A percentile compares a stretch with the other conserved stretches of the same genome.
Evolutionary conservation across 2,113 vertebrate genomes (phyloP).

Genomic region (Vireo altiloquus): DNA sequence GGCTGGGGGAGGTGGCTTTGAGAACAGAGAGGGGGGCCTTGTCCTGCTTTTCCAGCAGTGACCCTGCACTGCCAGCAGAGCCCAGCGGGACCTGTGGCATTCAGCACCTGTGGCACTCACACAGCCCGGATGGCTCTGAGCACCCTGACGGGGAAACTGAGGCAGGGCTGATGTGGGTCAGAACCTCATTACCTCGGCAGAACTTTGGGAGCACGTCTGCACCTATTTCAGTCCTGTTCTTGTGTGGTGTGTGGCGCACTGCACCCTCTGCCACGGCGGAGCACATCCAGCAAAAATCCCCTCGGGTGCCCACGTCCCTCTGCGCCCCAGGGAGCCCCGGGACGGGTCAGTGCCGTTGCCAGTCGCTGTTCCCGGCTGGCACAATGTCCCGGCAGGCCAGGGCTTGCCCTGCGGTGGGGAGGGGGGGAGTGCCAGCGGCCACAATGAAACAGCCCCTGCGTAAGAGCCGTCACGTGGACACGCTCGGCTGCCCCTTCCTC

Average conservation of each 20-base stretch:
- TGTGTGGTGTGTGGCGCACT: fast-evolving
- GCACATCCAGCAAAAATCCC: background rate
- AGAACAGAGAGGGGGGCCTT: background rate
- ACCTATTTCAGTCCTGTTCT: background rate
- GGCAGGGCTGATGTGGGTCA: background rate
- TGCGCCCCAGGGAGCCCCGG: background rate
- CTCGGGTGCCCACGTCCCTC: background rate
- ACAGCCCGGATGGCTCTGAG: background rate
- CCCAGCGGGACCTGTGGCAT: background rate
- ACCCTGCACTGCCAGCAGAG: background rate
- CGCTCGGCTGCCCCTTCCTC: background rate
- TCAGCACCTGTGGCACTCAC: background rate
- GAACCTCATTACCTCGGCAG: background rate
- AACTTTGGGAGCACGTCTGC: fast-evolving
- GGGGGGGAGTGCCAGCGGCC: background rate
- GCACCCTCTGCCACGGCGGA: background rate
- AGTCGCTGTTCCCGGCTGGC: constrained; percentile 29
- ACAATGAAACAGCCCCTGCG: background rate
- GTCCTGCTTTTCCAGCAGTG: background rate
- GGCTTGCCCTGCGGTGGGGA: constrained; percentile 40
- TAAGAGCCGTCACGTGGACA: background rate
- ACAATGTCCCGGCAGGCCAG: constrained; percentile 56
- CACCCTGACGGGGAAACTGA: background rate
- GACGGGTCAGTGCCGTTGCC: constrained; percentile 39
- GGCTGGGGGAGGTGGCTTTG: background rate